Evolutionary conservation across 2,888 invertebrate species (phyloP).

Genomic region (Phengaris alcon): DNA sequence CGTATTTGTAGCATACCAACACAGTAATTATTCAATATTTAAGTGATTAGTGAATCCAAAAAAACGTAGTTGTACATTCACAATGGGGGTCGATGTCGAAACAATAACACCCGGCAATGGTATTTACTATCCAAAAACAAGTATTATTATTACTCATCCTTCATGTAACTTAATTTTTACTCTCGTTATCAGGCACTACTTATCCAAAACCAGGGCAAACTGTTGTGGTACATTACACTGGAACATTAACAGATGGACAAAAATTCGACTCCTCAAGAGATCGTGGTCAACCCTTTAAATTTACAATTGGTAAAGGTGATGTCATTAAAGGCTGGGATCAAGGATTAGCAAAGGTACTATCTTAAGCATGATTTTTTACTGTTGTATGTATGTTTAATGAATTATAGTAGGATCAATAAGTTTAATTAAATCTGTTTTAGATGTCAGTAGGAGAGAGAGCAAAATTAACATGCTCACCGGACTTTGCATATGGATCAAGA

Average conservation of each 20-base stretch:
- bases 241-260: slow-evolving; percentile 91
- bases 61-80: slow-evolving; percentile 16
- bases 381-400: not conserved
- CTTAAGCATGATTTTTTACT: too few species aligned
- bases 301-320: slow-evolving; percentile 95
- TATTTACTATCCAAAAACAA: slow-evolving; percentile 38
- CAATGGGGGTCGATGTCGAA: slow-evolving; percentile 71
- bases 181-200: slow-evolving; percentile 83
- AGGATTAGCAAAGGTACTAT: slow-evolving; percentile 89
- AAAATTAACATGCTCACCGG: slow-evolving; percentile 93
- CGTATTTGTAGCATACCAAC: not conserved
- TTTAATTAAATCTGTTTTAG: slow-evolving; percentile 66
- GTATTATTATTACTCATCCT: too few species aligned
- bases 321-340: slow-evolving; percentile 99
- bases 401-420: not conserved
- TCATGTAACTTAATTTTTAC: not conserved
- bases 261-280: slow-evolving; percentile 98
- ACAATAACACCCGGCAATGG: slow-evolving; percentile 67
- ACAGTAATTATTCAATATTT: not conserved
- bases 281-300: slow-evolving; percentile 95
- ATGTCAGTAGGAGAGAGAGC: slow-evolving; percentile 97
- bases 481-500: slow-evolving; percentile 95
- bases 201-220: slow-evolving; percentile 97
- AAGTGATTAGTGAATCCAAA: not conserved
- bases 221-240: slow-evolving; percentile 97